Conservation (phyloP, 2,888 invertebrate species). For the Trisateles emortualis region DNA sequence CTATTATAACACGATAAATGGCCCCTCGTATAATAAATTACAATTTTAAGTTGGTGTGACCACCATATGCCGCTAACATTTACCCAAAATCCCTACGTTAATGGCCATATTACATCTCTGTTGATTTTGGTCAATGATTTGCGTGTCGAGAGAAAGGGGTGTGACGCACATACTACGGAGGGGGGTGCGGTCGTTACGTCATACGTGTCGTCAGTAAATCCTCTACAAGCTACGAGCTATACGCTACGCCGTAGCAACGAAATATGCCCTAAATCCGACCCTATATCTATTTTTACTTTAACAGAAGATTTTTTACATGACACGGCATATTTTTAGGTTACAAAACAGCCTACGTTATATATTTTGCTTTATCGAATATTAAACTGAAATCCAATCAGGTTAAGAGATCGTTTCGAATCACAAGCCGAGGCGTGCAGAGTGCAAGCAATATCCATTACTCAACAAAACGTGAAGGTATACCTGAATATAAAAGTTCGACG, state of each 20-base stretch:
- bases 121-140: slow-evolving; percentile 76
- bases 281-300: slow-evolving; percentile 27
- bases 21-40: slow-evolving; percentile 25
- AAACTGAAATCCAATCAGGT: slow-evolving; percentile 59
- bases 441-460: slow-evolving; percentile 65
- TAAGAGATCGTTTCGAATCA: slow-evolving; percentile 58
- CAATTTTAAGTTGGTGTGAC: slow-evolving; percentile 26
- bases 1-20: slow-evolving; percentile 27
- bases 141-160: slow-evolving; percentile 55
- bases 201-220: slow-evolving; percentile 68
- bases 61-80: slow-evolving; percentile 44
- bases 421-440: slow-evolving; percentile 47
- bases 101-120: slow-evolving; percentile 59
- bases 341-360: slow-evolving; percentile 33
- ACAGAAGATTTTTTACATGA: slow-evolving; percentile 26
- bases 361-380: slow-evolving; percentile 35
- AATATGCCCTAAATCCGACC: slow-evolving; percentile 38
- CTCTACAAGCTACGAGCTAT: slow-evolving; percentile 57
- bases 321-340: slow-evolving; percentile 23
- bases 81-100: slow-evolving; percentile 49
- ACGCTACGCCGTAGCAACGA: slow-evolving; percentile 40
- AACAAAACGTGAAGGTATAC: slow-evolving; percentile 47
- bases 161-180: slow-evolving; percentile 64
- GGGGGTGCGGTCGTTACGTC: slow-evolving; percentile 76
- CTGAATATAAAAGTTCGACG: slow-evolving; percentile 25